Evolutionary conservation across 2,113 vertebrate genomes (phyloP).

Genomic region (Percina caprodes): DNA sequence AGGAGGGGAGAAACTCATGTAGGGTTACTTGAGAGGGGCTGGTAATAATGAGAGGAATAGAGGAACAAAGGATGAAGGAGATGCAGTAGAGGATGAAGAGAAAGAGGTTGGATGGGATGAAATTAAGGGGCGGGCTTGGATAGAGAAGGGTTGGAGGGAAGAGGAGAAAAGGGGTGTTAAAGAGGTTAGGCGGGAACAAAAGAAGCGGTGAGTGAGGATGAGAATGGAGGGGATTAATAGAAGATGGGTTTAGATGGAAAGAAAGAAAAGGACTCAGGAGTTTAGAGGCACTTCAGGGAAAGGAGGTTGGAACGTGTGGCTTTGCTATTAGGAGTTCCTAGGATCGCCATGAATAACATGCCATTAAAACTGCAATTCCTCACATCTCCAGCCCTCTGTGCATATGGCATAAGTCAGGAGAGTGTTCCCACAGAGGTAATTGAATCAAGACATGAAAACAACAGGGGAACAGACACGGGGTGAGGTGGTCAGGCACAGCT

Average conservation of each 20-base stretch:
- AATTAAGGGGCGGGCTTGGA: slow-evolving; percentile 30
- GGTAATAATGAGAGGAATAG: slow-evolving; percentile 54
- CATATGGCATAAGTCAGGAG: slow-evolving; percentile 51
- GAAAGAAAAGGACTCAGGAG: slow-evolving; percentile 20
- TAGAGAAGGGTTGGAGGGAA: slow-evolving; percentile 28
- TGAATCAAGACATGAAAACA: slow-evolving; percentile 70
- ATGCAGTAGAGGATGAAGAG: slow-evolving; percentile 43
- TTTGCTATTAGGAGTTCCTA: slow-evolving; percentile 53
- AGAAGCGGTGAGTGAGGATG: slow-evolving; percentile 40
- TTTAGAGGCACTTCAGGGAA: slow-evolving; percentile 38
- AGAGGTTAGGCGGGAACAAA: slow-evolving; percentile 65
- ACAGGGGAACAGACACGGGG: slow-evolving; percentile 41
- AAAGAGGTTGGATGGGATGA: slow-evolving; percentile 53
- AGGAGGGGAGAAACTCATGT: slow-evolving; percentile 47
- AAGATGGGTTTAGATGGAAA: slow-evolving; percentile 43
- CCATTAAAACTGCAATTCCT: slow-evolving; percentile 49
- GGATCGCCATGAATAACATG: slow-evolving; percentile 71
- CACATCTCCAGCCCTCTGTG: slow-evolving; percentile 34
- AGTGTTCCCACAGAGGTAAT: slow-evolving; percentile 63
- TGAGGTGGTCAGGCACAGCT: slow-evolving; percentile 80
- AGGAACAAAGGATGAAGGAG: slow-evolving; percentile 51
- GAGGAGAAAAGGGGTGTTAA: slow-evolving; percentile 36
- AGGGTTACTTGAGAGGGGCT: slow-evolving; percentile 56
- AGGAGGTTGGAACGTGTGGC: slow-evolving; percentile 13
- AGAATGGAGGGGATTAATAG: slow-evolving; percentile 56